Evolutionary conservation across 2,113 vertebrate genomes (phyloP), one percentile per base, ranked within the genome.

Genomic region (Delphinus delphis): DNA sequence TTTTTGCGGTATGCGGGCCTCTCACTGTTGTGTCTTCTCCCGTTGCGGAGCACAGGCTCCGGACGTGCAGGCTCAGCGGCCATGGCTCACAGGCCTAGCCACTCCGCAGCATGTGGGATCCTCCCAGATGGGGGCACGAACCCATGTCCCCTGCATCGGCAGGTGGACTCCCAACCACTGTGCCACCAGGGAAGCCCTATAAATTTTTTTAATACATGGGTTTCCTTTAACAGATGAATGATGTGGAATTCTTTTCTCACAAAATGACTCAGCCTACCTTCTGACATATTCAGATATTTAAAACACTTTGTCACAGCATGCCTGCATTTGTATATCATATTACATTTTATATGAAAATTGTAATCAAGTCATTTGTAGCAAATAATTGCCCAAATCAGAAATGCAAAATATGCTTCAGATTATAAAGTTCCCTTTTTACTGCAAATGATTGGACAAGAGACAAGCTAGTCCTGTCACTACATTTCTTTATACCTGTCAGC

Each of bases 341-440:
- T 85, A 36, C 1, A 26, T 81, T 62, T 87, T 90, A 89, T n/a
- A 71, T 36, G 12, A 65, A 70, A 71, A 90, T 60, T 60, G 1
- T 60, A 70, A 92, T 63, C 18, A 87, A 82, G 5, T 10, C 10
- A 90, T 58, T 91, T 38, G 6, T 36, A 90, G 65, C 6, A 77
- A 92, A 73, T 70, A 90, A 80, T 84, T 84, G 8, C 33, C 31
- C 26, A 65, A 63, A 88, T 81, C 93, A 93, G 5, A 88, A 88
- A 88, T 95, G 9, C 14, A 96, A 95, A 90, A 68, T 92, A 36
- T n/a, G 17, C 2, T 94, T 65, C 7, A 94, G 10, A 53, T 90
- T 36, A 81, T 95, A 65, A 80, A 94, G 5, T 21, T 93, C 62
- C 11, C 2, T 62, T 17, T 88, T 81, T 85, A 44, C 9, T 44